These are phyloP conservation scores for Zoanthus sociatus DNA, from an alignment of 92 coral and sea anemone genomes.

Conservation along the genomic window DNA sequence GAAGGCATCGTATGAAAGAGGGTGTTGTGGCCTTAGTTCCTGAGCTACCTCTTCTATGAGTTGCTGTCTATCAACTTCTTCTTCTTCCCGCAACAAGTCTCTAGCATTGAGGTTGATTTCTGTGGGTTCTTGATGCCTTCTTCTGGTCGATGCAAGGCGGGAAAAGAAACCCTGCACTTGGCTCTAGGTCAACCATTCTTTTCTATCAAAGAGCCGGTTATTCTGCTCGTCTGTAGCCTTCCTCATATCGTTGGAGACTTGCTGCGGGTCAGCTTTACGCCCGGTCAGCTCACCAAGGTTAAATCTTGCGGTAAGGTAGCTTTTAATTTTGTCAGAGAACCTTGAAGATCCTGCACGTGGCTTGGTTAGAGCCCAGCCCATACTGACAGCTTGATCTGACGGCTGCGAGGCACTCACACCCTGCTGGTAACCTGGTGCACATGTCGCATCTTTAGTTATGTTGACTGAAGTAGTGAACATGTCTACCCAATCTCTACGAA, in stretches of 20 bases:
- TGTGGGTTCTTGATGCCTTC: slow-evolving; percentile 39
- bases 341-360: slow-evolving; percentile 54
- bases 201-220: slow-evolving; percentile 62
- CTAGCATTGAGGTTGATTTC: slow-evolving; percentile 9
- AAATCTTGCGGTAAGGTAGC: slow-evolving; percentile 49
- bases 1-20: slow-evolving; percentile 43
- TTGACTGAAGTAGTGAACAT: slow-evolving; percentile 55
- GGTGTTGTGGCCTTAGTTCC: slow-evolving; percentile 63
- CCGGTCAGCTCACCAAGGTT: slow-evolving; percentile 55
- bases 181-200: slow-evolving; percentile 73
- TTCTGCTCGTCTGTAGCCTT: slow-evolving; percentile 62
- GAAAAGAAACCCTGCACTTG: slow-evolving; percentile 66
- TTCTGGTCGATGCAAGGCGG: slow-evolving; percentile 54
- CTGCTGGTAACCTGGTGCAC: neutral
- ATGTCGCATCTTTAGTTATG: slow-evolving; percentile 45
- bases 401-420: slow-evolving; percentile 3
- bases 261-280: slow-evolving; percentile 70
- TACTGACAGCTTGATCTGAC: slow-evolving; percentile 34
- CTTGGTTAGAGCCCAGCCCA: slow-evolving; percentile 70
- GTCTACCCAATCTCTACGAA: slow-evolving; percentile 57
- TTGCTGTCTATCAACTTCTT: slow-evolving; percentile 42
- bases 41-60: slow-evolving; percentile 44
- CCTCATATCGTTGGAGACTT: slow-evolving; percentile 72
- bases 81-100: slow-evolving; percentile 48
- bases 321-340: slow-evolving; percentile 29